Evolutionary conservation across 2,888 invertebrate genomes (phyloP), one percentile per base, ranked within the genome.

Genomic region (Patella pellucida): DNA sequence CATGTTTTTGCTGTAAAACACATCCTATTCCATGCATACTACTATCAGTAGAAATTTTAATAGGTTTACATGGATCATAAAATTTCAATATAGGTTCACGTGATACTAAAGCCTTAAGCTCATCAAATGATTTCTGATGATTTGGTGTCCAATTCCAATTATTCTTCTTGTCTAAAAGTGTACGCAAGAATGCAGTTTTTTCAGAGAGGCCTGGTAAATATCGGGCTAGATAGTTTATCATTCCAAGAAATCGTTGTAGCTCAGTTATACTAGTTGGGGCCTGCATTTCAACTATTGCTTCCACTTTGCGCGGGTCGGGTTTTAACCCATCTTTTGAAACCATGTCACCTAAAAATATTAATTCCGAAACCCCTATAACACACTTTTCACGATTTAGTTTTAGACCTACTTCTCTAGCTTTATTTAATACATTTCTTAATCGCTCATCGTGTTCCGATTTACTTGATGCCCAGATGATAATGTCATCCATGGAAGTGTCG

Each of bases 1-100:
- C 71, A 50, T 77, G 71, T 62, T 70, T 70, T n/a, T 77, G 74
- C 19, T 74, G 71, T 27, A 74, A 52, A 9, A 77, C 75, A n/a
- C 75, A 71, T n/a, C 77, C 75, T n/a, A 75, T 54, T 27, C 75
- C 75, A 27, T 31, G 19, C 7, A 73, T n/a, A 16, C 69, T 68
- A 15, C 69, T 70, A 73, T 78, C 76, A 51, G 56, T 52, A 14
- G 74, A 68, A 14, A 75, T 72, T 50, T 75, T 74, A 15, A 74
- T 74, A 7, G 67, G 70, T 67, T 69, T 69, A 54, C 9, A 54
- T 1, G 76, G 72, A 54, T 76, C 74, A 74, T 74, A 76, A 69
- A 41, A 76, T 54, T 77, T n/a, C n/a, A 74, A 52, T 15, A 71
- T 67, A 12, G 71, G 41, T n/a, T 41, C 31, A 51, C 54, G 14